phyloP scores from a whole-genome alignment of 1,140 invertebrate genomes.

The Laupala kohalensis region DNA sequence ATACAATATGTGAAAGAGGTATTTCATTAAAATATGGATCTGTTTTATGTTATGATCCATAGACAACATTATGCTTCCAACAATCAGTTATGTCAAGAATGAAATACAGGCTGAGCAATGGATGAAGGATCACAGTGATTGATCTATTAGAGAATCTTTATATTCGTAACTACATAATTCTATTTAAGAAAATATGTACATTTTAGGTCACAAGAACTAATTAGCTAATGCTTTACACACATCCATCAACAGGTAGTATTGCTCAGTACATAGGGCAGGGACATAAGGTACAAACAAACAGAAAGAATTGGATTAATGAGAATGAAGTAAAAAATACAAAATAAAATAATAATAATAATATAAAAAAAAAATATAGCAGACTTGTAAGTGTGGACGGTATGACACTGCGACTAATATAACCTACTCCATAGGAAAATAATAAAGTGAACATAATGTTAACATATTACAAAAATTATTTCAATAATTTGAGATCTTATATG shows the following conservation, averaged over 20 bases:
- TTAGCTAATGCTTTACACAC: not conserved
- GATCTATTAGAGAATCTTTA: not conserved
- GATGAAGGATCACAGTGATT: not conserved
- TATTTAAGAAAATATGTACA: not conserved
- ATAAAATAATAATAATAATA: conserved; percentile 1
- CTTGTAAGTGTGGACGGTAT: conserved; percentile 7
- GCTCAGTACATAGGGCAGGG: not conserved
- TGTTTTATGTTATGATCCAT: not conserved
- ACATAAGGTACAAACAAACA: not conserved
- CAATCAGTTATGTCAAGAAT: not conserved
- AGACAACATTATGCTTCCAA: not conserved
- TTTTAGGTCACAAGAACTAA: not conserved
- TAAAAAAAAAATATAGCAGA: conserved; percentile 4
- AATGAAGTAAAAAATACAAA: not conserved
- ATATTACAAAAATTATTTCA: not conserved
- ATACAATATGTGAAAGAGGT: not conserved
- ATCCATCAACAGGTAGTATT: not conserved
- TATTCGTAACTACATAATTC: not conserved
- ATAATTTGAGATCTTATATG: not conserved
- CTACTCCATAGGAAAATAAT: too few relatives aligned
- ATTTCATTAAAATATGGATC: not conserved
- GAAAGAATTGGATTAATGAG: not conserved
- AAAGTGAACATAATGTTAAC: conserved; percentile 1
- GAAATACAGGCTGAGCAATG: not conserved
- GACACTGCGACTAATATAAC: conserved; percentile 3